phyloP scores from a whole-genome alignment of 2,797 vertebrate species.

The Leptatherina wallacei region DNA sequence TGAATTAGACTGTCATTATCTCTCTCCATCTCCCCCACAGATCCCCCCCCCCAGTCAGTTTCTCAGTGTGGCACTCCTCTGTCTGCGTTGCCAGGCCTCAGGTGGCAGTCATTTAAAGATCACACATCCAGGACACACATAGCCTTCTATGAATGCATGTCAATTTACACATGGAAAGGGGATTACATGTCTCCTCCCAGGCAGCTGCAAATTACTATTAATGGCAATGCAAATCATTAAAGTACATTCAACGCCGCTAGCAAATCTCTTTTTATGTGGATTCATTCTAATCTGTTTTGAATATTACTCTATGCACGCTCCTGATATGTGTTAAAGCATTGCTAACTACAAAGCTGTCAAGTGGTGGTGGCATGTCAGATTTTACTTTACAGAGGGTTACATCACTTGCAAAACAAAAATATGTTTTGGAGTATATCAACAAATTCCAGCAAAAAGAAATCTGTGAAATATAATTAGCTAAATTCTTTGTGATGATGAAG shows the following conservation, averaged over 20 bases:
- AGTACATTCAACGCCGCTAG: constrained; percentile 69
- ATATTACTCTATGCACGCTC: constrained; percentile 57
- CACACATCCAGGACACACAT: constrained; percentile 81
- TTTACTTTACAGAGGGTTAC: constrained; percentile 71
- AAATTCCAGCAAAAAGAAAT: constrained; percentile 40
- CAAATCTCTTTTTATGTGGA: constrained; percentile 70
- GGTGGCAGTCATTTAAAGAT: constrained; percentile 88
- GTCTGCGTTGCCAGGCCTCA: constrained; percentile 78
- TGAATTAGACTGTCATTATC: constrained; percentile 78
- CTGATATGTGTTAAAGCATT: constrained; percentile 61
- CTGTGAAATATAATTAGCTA: constrained; percentile 60
- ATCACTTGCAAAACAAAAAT: constrained; percentile 59
- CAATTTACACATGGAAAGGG: constrained; percentile 84
- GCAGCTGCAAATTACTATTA: constrained; percentile 83
- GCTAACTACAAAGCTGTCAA: constrained; percentile 62
- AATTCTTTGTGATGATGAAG: constrained; percentile 62
- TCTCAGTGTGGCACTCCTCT: constrained; percentile 61
- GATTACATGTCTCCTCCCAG: constrained; percentile 78
- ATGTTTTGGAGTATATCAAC: constrained; percentile 42
- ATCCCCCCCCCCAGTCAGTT: constrained; percentile 30
- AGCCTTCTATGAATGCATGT: constrained; percentile 77
- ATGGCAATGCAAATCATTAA: constrained; percentile 84
- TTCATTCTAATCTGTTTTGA: constrained; percentile 74
- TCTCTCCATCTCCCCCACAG: constrained; percentile 66
- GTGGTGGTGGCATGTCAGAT: constrained; percentile 62